phyloP scores from a whole-genome alignment of 2,113 vertebrate species.

The Scatophagus argus region DNA sequence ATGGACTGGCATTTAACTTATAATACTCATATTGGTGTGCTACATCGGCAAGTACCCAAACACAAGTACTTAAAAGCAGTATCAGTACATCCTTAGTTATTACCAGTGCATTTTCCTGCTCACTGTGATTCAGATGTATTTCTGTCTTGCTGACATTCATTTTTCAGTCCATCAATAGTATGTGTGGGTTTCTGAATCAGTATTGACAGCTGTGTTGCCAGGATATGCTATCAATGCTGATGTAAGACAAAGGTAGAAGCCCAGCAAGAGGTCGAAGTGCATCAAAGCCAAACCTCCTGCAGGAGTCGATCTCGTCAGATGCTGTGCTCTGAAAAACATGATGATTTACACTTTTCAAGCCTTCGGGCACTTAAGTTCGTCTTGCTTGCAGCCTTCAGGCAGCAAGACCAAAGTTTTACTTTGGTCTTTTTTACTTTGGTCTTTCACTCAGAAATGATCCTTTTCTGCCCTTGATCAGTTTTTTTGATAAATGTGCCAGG shows the following conservation, averaged over 20 bases:
- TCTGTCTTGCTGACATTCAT: slow-evolving; percentile 8
- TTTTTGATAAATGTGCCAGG: slow-evolving; percentile 34
- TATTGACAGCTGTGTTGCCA: slow-evolving; percentile 46
- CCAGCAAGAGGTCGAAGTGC: slow-evolving; percentile 20
- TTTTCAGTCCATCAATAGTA: slow-evolving; percentile 13
- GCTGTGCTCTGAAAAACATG: slow-evolving; percentile 35
- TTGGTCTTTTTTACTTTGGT: too few species aligned
- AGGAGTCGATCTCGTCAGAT: slow-evolving; percentile 16
- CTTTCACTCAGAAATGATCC: slow-evolving; percentile 38
- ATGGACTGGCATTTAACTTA: too few species aligned
- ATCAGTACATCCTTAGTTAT: too few species aligned
- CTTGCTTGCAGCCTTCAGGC: neutral
- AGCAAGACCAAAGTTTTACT: slow-evolving; percentile 47
- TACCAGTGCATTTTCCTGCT: neutral
- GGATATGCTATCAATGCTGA: slow-evolving; percentile 43
- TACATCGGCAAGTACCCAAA: too few species aligned
- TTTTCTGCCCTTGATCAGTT: slow-evolving; percentile 54
- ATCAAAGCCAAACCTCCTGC: slow-evolving; percentile 38
- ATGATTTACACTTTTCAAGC: slow-evolving; percentile 31
- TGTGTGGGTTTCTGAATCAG: slow-evolving; percentile 38
- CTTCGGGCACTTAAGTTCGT: slow-evolving; percentile 1
- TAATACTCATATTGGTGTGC: too few species aligned
- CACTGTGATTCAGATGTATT: slow-evolving; percentile 15
- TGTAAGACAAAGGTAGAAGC: slow-evolving; percentile 43
- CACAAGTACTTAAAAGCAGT: too few species aligned